These are phyloP conservation scores for Noturus placidus DNA, from an alignment of 2,113 vertebrate genomes.

Conservation along the genomic window DNA sequence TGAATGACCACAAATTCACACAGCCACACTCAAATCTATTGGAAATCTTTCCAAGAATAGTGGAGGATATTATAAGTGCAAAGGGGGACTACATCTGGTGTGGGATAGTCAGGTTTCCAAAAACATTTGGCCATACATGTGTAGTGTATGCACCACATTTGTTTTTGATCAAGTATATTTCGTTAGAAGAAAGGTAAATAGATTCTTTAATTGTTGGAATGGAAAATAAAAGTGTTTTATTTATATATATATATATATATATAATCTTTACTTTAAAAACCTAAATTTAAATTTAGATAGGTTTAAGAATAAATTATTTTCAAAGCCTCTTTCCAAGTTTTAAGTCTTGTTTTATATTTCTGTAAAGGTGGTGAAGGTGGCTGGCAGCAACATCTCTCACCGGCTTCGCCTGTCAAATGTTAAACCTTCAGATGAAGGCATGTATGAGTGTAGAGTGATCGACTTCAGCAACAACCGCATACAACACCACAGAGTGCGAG, in stretches of 20 bases:
- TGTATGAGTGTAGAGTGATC: slow-evolving; percentile 92
- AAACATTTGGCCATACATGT: neutral
- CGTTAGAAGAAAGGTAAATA: neutral
- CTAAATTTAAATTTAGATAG: neutral
- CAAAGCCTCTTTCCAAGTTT: neutral
- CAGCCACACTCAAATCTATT: neutral
- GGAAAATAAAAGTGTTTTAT: neutral
- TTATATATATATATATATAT: neutral
- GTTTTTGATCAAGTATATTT: neutral
- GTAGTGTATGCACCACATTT: neutral
- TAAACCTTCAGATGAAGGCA: slow-evolving; percentile 89
- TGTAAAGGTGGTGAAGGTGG: slow-evolving; percentile 90
- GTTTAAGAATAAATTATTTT: neutral
- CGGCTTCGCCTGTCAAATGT: slow-evolving; percentile 92
- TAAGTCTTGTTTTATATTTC: neutral
- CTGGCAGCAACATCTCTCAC: slow-evolving; percentile 96
- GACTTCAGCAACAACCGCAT: slow-evolving; percentile 88
- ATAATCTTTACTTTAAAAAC: neutral
- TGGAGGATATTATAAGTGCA: neutral
- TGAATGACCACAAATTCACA: neutral
- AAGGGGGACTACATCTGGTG: neutral
- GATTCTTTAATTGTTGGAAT: neutral
- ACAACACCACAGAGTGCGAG: slow-evolving; percentile 88
- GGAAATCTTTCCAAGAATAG: neutral
- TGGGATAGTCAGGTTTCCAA: neutral